A percentile compares a stretch with the other conserved stretches of the same genome.
Evolutionary conservation across 2,888 invertebrate species (phyloP).

Genomic region (Drosophila meridionalis): DNA sequence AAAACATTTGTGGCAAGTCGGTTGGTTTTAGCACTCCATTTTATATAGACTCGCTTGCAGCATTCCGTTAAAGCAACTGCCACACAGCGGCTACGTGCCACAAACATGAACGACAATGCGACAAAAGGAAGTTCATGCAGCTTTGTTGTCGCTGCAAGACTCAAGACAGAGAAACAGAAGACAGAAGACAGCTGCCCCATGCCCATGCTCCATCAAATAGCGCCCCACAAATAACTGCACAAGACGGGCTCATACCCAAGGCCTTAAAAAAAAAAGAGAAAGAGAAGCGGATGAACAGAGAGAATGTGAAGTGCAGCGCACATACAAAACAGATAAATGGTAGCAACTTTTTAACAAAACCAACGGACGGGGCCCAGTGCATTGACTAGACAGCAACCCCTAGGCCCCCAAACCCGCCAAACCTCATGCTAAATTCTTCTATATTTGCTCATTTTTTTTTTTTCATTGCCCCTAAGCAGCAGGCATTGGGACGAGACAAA

Average conservation of each 20-base stretch:
- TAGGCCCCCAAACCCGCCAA: neutral
- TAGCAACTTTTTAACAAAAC: slow-evolving; percentile 75
- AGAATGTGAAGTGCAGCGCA: slow-evolving; percentile 46
- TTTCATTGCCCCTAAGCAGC: slow-evolving; percentile 14
- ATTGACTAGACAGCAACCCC: slow-evolving; percentile 61
- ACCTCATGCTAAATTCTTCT: neutral
- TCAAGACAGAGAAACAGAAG: slow-evolving; percentile 30
- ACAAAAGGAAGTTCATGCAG: slow-evolving; percentile 67
- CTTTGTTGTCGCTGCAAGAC: slow-evolving; percentile 28
- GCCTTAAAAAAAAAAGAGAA: slow-evolving; percentile 19
- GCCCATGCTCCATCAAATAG: slow-evolving; percentile 32
- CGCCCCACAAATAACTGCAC: slow-evolving; percentile 37
- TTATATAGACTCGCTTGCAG: slow-evolving; percentile 27
- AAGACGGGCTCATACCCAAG: slow-evolving; percentile 45
- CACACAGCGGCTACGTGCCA: slow-evolving; percentile 52
- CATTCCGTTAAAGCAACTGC: slow-evolving; percentile 50
- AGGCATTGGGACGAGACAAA: slow-evolving; percentile 54
- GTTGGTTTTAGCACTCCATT: slow-evolving; percentile 15
- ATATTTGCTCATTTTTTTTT: neutral
- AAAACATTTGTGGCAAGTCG: slow-evolving; percentile 23
- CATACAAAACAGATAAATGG: slow-evolving; percentile 78
- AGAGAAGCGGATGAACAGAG: slow-evolving; percentile 33
- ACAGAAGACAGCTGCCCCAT: slow-evolving; percentile 11
- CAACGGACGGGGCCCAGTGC: slow-evolving; percentile 49
- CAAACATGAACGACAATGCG: slow-evolving; percentile 50